Percentiles rank a stretch among this genome's conserved stretches.
Conservation (phyloP, 2,113 vertebrate species). For the Trochalopteron elliotii region DNA sequence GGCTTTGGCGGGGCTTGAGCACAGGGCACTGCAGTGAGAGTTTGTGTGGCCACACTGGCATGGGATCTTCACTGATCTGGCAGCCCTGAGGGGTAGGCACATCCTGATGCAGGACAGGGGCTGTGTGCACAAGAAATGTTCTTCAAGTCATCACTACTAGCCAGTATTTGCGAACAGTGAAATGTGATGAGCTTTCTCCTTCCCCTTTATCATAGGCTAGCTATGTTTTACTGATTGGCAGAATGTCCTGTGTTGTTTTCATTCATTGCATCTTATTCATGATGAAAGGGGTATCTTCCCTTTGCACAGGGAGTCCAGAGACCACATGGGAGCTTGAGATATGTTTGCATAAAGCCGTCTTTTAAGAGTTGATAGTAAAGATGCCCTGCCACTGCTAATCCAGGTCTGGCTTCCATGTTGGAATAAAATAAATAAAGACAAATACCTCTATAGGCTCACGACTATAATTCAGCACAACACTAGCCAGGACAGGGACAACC, state of each 20-base stretch:
- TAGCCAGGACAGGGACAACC: background rate
- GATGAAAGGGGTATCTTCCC: background rate
- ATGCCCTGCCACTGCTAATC: constrained; percentile 15
- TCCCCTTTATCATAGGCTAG: background rate
- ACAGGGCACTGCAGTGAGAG: background rate
- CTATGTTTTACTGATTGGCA: background rate
- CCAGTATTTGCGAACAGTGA: background rate
- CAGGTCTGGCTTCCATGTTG: background rate
- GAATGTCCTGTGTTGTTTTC: background rate
- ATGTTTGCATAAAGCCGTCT: background rate
- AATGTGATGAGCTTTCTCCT: background rate
- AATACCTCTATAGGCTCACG: background rate
- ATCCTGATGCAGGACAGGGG: background rate
- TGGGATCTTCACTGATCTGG: background rate
- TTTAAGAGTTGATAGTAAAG: constrained; percentile 8
- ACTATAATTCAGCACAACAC: background rate
- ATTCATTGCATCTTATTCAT: background rate
- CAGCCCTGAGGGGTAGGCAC: background rate
- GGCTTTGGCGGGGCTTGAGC: background rate
- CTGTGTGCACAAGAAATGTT: background rate
- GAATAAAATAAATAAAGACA: constrained; percentile 9
- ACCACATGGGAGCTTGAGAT: background rate
- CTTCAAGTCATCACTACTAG: background rate
- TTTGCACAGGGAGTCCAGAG: background rate
- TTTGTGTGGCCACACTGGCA: fast-evolving